These are phyloP conservation scores for Diuraphis noxia DNA, from an alignment of 1,140 invertebrate genomes.

Conservation along the genomic window DNA sequence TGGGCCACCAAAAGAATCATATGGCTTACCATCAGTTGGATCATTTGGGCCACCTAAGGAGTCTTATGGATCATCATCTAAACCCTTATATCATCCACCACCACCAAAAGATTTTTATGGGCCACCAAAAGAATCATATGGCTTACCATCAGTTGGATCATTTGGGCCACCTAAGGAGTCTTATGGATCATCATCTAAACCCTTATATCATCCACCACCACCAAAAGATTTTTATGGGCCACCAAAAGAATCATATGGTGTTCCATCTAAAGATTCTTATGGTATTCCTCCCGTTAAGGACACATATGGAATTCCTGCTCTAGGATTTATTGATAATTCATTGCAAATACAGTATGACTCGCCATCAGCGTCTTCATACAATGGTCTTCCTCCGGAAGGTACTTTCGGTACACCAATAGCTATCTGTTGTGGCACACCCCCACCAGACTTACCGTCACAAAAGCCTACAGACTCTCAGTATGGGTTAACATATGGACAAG, in stretches of 20 bases:
- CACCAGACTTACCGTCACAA: constrained; percentile 51
- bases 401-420: constrained; percentile 56
- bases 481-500: constrained; percentile 56
- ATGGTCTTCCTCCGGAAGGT: constrained; percentile 55
- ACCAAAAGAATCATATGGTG: neutral
- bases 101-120: neutral
- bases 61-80: neutral
- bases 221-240: neutral
- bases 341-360: constrained; percentile 20
- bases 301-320: neutral
- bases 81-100: neutral
- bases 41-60: neutral
- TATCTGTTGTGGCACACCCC: constrained; percentile 56
- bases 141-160: too few relatives aligned
- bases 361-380: neutral
- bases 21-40: neutral
- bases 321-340: constrained; percentile 26
- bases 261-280: constrained; percentile 10
- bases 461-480: constrained; percentile 14
- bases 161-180: neutral
- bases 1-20: neutral
- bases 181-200: neutral
- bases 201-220: neutral
- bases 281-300: neutral
- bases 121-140: too few relatives aligned